Base-by-base conservation (phyloP, 2,113 vertebrate species). In the Diadophis punctatus region DNA sequence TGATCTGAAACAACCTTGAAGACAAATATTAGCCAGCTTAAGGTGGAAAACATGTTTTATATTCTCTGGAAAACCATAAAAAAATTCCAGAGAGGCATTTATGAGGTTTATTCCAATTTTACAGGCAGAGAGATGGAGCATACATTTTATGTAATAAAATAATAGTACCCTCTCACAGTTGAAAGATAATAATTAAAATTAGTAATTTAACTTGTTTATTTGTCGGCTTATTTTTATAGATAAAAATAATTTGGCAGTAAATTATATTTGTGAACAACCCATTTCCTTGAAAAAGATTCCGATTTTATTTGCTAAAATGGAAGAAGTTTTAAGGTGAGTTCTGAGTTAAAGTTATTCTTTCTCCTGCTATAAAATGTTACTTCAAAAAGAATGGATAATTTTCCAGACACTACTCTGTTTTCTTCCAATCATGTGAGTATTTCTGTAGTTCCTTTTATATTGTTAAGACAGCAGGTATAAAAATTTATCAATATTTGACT, bases 301-400 rank as follows among this genome's bases (percentile, higher is more conserved):
- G 30, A 89, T 18, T 91, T 91, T n/a, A 90, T 84, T 63, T 30
- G 85, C 93, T 93, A 91, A 95, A 91, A 8, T 96, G 93, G 89
- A 94, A 25, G 91, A 95, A 92, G 52, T 96, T 93, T 85, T 96
- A 87, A 97, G 96, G 97, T 97, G 92, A 97, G 96, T 91, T 48
- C 39, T 48, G 51, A 91, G 16, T 86, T 2, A 74, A 25, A 74
- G n/a, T 8, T 12, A 63, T 51, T 34, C 18, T 52, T 52, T 86
- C 46, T 51, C 10, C 22, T 55, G 30, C 43, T 84, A 25, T 88
- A 18, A 39, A 80, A 4, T 80, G 30, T 55, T 92, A 46, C 46
- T 55, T 43, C 14, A 22, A 39, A 86, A 43, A 46, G 8, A 48
- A 49, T 16, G 20, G 56, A 43, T 4, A 7, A 30, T 25, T 55